phyloP scores from a whole-genome alignment of 2,113 vertebrate genomes.

The Ammodytes marinus region DNA sequence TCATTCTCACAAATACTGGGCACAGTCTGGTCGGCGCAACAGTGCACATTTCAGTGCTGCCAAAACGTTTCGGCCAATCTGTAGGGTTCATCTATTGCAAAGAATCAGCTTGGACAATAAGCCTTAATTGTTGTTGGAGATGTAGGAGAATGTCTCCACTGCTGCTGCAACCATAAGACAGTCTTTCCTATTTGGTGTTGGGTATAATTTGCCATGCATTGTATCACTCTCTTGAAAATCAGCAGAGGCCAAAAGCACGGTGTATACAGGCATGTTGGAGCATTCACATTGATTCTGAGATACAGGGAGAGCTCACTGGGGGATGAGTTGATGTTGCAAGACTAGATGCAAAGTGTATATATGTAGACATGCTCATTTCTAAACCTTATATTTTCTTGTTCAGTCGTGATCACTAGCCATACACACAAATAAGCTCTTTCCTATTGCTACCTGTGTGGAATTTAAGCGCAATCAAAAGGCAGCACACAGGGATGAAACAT shows the following conservation, averaged over 20 bases:
- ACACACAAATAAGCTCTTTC: not conserved
- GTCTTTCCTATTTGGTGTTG: not conserved
- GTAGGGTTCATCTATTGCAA: not conserved
- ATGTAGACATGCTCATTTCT: not conserved
- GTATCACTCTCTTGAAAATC: constrained; percentile 18
- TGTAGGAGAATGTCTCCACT: constrained; percentile 4
- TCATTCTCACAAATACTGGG: constrained; percentile 26
- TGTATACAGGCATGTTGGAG: constrained; percentile 6
- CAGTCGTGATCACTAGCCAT: not conserved
- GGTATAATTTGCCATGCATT: constrained; percentile 35
- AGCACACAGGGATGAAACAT: not conserved
- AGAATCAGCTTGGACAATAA: constrained; percentile 14
- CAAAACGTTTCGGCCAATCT: not conserved
- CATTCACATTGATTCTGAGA: not conserved
- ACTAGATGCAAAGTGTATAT: not conserved
- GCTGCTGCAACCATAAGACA: not conserved
- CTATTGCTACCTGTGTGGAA: not conserved
- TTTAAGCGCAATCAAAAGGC: not conserved
- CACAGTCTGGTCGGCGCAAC: not conserved
- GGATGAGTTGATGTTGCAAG: not conserved
- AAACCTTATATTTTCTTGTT: not conserved
- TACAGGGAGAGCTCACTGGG: not conserved
- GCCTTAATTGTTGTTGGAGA: not conserved
- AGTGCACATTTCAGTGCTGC: constrained; percentile 16
- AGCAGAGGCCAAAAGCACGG: constrained; percentile 5